These are phyloP conservation scores for Lagria hirta DNA, from an alignment of 2,888 invertebrate genomes.

Conservation along the genomic window DNA sequence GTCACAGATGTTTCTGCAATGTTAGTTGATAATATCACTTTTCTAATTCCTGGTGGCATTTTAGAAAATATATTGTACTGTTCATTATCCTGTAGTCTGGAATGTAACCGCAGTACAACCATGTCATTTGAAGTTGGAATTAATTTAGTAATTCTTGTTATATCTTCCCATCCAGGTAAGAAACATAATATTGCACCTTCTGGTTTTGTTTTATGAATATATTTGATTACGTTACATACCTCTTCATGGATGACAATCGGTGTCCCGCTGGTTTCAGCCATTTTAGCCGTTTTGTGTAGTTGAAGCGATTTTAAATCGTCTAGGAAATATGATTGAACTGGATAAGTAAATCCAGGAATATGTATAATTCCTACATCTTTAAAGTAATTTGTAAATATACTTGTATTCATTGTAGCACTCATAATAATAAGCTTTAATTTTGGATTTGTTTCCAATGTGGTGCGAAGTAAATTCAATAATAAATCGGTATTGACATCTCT, in stretches of 20 bases:
- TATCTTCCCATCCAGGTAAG: conserved; percentile 76
- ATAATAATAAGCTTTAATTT: conserved; percentile 65
- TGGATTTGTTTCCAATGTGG: conserved; percentile 58
- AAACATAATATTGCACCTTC: conserved; percentile 74
- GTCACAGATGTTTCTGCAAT: conserved; percentile 75
- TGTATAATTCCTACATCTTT: conserved; percentile 48
- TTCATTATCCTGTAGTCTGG: conserved; percentile 60
- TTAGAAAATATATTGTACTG: conserved; percentile 61
- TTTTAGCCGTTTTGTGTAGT: conserved; percentile 49
- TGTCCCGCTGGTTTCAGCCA: conserved; percentile 43
- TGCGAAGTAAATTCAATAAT: conserved; percentile 61
- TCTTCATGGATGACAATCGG: conserved; percentile 58
- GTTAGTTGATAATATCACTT: conserved; percentile 71
- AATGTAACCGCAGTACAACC: conserved; percentile 50
- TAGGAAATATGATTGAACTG: conserved; percentile 62
- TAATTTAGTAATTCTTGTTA: conserved; percentile 57
- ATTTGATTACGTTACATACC: conserved; percentile 56
- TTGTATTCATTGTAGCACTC: conserved; percentile 72
- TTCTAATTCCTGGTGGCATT: conserved; percentile 59
- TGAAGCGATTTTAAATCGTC: conserved; percentile 56
- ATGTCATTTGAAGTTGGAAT: conserved; percentile 33
- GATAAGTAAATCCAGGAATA: conserved; percentile 60
- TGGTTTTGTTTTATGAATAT: conserved; percentile 60
- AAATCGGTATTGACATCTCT: conserved; percentile 70
- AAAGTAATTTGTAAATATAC: conserved; percentile 62